Conservation (phyloP, 2,797 vertebrate genomes). For the Amphiprion clarkii region DNA sequence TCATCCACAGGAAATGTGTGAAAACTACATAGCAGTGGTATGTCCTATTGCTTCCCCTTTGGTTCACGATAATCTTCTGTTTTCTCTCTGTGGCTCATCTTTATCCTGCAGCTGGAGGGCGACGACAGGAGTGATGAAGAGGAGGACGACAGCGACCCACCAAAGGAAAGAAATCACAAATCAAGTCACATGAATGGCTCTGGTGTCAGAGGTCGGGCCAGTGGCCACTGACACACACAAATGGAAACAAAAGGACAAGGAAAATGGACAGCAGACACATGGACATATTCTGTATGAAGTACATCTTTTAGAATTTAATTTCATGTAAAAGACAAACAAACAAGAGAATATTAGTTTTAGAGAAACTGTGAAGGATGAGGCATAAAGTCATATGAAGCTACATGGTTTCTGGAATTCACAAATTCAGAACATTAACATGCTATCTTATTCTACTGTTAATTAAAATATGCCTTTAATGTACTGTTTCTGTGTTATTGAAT, state of each 20-base stretch:
- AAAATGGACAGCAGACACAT: conserved; percentile 5
- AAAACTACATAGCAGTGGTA: background rate
- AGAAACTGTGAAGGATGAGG: conserved; percentile 45
- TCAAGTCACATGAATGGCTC: conserved; percentile 63
- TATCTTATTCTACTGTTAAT: conserved; percentile 12
- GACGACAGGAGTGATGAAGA: conserved; percentile 85
- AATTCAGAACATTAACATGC: background rate
- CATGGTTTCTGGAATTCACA: conserved; percentile 14
- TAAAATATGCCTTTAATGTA: conserved; percentile 4
- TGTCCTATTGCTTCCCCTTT: background rate
- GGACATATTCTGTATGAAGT: conserved; percentile 20
- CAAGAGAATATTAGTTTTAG: conserved; percentile 17
- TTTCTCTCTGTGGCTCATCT: conserved; percentile 22
- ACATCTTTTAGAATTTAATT: conserved; percentile 18
- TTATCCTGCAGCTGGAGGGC: conserved; percentile 75
- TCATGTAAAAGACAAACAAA: background rate
- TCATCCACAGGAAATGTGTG: background rate
- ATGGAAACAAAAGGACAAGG: conserved; percentile 6
- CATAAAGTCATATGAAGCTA: conserved; percentile 9
- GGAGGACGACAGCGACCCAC: conserved; percentile 75
- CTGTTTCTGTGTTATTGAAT: conserved; percentile 10
- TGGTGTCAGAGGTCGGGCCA: conserved; percentile 67
- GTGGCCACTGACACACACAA: conserved; percentile 66
- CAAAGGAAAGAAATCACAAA: conserved; percentile 66
- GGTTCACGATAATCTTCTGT: background rate